Evolutionary conservation across 2,113 vertebrate species (phyloP), one percentile per base, ranked within the genome.

Genomic region (Silurus meridionalis): DNA sequence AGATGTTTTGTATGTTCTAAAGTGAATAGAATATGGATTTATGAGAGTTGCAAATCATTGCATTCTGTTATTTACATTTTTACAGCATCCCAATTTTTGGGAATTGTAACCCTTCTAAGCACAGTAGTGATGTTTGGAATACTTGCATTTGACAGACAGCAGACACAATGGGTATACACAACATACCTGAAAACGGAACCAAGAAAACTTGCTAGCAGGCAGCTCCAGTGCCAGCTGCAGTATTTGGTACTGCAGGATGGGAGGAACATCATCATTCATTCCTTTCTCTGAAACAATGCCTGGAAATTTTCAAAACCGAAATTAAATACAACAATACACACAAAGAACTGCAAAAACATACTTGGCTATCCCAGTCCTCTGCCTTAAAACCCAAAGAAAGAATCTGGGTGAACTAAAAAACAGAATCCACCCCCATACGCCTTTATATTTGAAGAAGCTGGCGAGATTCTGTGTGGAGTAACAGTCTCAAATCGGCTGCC

Each of bases 201-300:
- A 99, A 19, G 96, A 91, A 92, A 99, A 99, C 91, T 97, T 99
- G 95, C 93, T 97, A 25, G 97, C 94, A 0, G 98, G 98, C 80
- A 99, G 94, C 8, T 97, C 97, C 80, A 99, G 93, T 5, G 97
- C 97, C 91, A 99, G 92, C 89, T 97, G 95, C 17, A 99, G 93
- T 46, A 99, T 94, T 74, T 97, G 96, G 89, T 97, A 93, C 92
- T 99, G 98, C 69, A 99, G 91, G 37, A 98, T 86, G 4, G 96
- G 96, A 1, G 97, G 95, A 2, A 96, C 94, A 87, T 96, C 95
- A 7, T 96, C 91, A 1, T 88, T 88, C 8, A 96, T 89, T 48
- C 96, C 97, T 83, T 94, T 96, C 80, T 98, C 97, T 0, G 95
- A 96, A 88, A 99, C 93, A 0, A 99, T 92, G 4, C 98, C 98